These are phyloP conservation scores for Standfussiana lucernea DNA, from an alignment of 2,888 invertebrate genomes.

Conservation along the genomic window DNA sequence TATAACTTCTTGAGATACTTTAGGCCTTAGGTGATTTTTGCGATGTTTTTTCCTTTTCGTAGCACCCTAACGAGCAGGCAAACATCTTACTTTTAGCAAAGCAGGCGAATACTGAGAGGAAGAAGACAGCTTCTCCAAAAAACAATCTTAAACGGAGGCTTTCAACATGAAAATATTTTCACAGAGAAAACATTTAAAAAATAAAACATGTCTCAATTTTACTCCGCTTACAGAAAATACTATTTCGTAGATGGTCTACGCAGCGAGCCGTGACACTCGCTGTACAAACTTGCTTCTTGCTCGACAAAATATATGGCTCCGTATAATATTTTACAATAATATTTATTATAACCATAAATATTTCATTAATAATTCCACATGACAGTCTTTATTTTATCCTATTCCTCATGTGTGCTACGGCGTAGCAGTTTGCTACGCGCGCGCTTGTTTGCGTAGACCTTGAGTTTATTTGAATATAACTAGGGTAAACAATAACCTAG, in stretches of 20 bases:
- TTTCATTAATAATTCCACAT: slow-evolving; percentile 59
- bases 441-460: slow-evolving; percentile 42
- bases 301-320: slow-evolving; percentile 66
- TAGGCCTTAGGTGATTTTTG: not conserved
- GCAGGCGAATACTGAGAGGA: slow-evolving; percentile 26
- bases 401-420: slow-evolving; percentile 59
- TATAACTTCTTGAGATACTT: not conserved
- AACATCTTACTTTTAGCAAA: slow-evolving; percentile 36
- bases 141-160: slow-evolving; percentile 15
- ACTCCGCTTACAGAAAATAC: slow-evolving; percentile 64
- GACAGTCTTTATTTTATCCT: slow-evolving; percentile 48
- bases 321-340: slow-evolving; percentile 68
- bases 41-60: slow-evolving; percentile 21
- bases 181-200: slow-evolving; percentile 55
- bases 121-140: slow-evolving; percentile 7
- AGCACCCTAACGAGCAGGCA: slow-evolving; percentile 28
- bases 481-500: slow-evolving; percentile 36
- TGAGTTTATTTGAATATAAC: slow-evolving; percentile 42
- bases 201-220: slow-evolving; percentile 59
- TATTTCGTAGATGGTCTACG: slow-evolving; percentile 72
- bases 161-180: slow-evolving; percentile 34
- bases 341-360: slow-evolving; percentile 68
- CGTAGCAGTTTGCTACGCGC: slow-evolving; percentile 66
- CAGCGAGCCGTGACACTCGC: slow-evolving; percentile 72
- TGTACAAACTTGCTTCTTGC: slow-evolving; percentile 69